Percentiles rank a stretch among this genome's conserved stretches.
phyloP scores from a whole-genome alignment of 2,888 invertebrate genomes.

The Tenthredo mesomela region DNA sequence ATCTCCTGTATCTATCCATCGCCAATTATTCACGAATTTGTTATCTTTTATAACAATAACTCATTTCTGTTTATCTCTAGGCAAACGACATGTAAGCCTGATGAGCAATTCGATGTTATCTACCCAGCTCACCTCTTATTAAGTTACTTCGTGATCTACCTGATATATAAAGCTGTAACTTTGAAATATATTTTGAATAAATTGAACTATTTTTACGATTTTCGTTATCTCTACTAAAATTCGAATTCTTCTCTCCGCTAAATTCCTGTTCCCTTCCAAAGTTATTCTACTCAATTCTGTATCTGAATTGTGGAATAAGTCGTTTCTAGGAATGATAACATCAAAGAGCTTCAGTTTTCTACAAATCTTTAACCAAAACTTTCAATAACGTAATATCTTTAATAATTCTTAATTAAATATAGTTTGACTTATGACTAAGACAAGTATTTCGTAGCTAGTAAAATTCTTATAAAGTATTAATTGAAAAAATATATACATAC shows the following conservation, averaged over 20 bases:
- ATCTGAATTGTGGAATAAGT: background rate
- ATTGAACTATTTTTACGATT: background rate
- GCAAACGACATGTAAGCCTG: conserved; percentile 22
- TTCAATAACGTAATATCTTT: background rate
- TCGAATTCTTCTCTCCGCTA: background rate
- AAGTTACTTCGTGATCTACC: background rate
- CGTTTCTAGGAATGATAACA: background rate
- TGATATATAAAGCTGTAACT: background rate
- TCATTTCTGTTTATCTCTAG: background rate
- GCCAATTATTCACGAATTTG: too few species aligned
- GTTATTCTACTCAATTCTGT: background rate
- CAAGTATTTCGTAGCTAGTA: background rate
- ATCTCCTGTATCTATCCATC: too few species aligned
- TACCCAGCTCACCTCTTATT: background rate
- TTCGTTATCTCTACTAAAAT: background rate
- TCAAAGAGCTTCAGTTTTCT: background rate
- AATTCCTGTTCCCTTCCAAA: background rate
- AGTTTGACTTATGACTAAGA: background rate
- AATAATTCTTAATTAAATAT: background rate
- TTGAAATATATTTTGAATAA: conserved; percentile 14
- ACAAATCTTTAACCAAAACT: background rate
- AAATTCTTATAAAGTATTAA: conserved; percentile 34
- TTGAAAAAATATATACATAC: conserved; percentile 48
- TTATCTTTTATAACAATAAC: background rate
- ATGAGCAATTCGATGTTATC: background rate